Evolutionary conservation across 2,797 vertebrate species (phyloP).

Genomic region (Arctocebus calabarensis): DNA sequence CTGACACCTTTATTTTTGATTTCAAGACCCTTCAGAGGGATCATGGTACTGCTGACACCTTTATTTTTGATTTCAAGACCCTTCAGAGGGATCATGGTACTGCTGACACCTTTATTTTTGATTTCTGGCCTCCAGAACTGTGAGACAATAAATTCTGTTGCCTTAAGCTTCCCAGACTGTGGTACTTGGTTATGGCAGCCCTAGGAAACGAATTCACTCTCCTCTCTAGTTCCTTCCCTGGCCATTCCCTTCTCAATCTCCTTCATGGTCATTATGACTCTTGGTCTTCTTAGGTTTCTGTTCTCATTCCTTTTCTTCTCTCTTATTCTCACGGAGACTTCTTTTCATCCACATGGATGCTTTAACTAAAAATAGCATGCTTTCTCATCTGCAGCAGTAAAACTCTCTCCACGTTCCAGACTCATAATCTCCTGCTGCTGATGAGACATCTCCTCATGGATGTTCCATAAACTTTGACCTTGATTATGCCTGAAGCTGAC

Average conservation of each 20-base stretch:
- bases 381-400: neutral
- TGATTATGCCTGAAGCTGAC: neutral
- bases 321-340: neutral
- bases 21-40: no score
- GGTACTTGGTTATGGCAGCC: neutral
- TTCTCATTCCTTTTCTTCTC: neutral
- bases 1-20: neutral
- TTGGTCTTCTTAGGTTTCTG: neutral
- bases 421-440: neutral
- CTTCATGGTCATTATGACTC: neutral
- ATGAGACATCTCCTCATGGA: neutral
- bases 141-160: neutral
- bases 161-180: neutral
- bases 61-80: neutral
- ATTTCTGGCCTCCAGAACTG: neutral
- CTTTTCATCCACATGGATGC: neutral
- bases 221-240: neutral
- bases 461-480: neutral
- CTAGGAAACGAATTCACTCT: neutral
- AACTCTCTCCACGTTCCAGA: neutral
- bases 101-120: neutral
- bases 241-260: neutral
- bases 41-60: neutral
- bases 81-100: neutral
- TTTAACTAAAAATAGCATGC: neutral